Conservation (phyloP, 1,140 invertebrate genomes). For the Asobara japonica region DNA sequence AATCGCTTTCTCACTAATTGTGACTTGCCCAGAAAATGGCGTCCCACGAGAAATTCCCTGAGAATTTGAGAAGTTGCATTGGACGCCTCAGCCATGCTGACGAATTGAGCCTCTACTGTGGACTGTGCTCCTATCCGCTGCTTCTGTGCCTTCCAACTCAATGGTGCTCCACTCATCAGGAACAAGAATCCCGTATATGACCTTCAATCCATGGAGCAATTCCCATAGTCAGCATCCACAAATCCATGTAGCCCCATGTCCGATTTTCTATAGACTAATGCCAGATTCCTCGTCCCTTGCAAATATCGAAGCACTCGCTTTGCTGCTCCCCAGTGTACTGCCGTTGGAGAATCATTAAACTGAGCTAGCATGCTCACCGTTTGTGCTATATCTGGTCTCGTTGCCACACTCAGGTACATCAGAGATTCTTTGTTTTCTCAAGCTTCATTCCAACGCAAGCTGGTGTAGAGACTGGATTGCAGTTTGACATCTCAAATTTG, state of each 20-base stretch:
- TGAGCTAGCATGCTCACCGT: constrained; percentile 51
- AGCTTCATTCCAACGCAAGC: constrained; percentile 27
- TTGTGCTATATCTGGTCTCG: constrained; percentile 63
- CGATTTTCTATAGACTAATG: too few relatives aligned
- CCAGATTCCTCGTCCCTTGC: too few relatives aligned
- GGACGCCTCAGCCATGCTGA: constrained; percentile 50
- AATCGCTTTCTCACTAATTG: too few relatives aligned
- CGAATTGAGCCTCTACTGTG: constrained; percentile 62
- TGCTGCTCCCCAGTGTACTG: constrained; percentile 37
- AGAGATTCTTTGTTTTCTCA: constrained; percentile 38
- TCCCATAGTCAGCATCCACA: constrained; percentile 54
- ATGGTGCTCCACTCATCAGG: constrained; percentile 48
- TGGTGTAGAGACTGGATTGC: constrained; percentile 44
- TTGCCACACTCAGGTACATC: constrained; percentile 58
- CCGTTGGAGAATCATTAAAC: constrained; percentile 38
- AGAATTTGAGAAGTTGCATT: too few relatives aligned
- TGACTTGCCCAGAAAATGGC: too few relatives aligned
- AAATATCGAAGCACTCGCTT: constrained; percentile 22
- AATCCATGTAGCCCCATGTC: too few relatives aligned
- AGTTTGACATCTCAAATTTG: constrained; percentile 22
- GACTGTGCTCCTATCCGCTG: constrained; percentile 64
- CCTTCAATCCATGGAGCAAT: constrained; percentile 43
- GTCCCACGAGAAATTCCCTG: too few relatives aligned
- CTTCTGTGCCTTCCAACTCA: constrained; percentile 66
- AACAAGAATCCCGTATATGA: constrained; percentile 56